These are phyloP conservation scores for Gymnosoma rotundatum DNA, from an alignment of 2,888 invertebrate species.

Conservation along the genomic window DNA sequence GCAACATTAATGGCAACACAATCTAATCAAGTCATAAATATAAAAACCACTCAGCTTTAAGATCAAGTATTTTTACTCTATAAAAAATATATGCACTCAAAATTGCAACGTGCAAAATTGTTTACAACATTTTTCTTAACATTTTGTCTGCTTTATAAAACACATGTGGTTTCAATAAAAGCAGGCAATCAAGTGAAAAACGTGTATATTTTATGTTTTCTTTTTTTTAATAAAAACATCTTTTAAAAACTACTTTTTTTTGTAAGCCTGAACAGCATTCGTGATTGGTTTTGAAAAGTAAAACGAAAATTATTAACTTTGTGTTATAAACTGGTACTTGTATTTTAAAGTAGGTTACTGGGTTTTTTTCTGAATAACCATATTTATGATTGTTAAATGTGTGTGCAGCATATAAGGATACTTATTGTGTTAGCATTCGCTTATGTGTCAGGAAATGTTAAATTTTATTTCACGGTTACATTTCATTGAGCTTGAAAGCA, in stretches of 20 bases:
- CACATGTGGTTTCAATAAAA: slow-evolving; percentile 28
- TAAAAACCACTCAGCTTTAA: slow-evolving; percentile 10
- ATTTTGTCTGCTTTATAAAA: slow-evolving; percentile 3
- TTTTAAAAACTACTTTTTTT: slow-evolving; percentile 15
- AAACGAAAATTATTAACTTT: neutral
- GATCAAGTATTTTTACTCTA: neutral
- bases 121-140: neutral
- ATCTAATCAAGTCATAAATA: slow-evolving; percentile 22
- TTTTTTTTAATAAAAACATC: slow-evolving; percentile 14
- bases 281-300: slow-evolving; percentile 48
- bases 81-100: slow-evolving; percentile 33
- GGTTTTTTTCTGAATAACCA: neutral
- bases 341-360: slow-evolving; percentile 46
- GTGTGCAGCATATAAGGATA: slow-evolving; percentile 18
- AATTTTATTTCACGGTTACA: no score
- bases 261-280: neutral
- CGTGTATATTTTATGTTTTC: neutral
- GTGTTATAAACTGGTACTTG: slow-evolving; percentile 44
- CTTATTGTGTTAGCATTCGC: neutral
- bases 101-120: slow-evolving; percentile 39
- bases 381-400: neutral
- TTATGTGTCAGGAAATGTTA: neutral
- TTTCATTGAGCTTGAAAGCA: no score
- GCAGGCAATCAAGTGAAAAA: slow-evolving; percentile 50
- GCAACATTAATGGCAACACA: slow-evolving; percentile 20